Evolutionary conservation across 2,797 vertebrate genomes (phyloP).

Genomic region (Taenioides sp.): DNA sequence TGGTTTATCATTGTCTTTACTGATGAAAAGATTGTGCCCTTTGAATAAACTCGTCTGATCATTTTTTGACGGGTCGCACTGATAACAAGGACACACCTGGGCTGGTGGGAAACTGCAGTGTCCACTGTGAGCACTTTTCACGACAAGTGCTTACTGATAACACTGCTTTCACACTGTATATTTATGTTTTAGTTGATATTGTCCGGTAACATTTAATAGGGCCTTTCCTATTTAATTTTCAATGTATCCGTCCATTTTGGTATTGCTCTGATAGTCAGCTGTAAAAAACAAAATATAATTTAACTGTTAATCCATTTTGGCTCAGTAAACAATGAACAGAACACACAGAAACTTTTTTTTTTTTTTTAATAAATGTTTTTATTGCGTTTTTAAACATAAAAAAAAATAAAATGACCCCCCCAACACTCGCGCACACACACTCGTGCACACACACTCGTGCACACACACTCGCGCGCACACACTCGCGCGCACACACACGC

Average conservation of each 20-base stretch:
- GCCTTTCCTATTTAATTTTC: background rate
- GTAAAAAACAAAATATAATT: background rate
- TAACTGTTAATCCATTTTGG: too few relatives aligned
- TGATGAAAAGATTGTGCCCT: background rate
- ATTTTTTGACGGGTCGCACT: background rate
- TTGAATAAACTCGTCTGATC: background rate
- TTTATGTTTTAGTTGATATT: background rate
- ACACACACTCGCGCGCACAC: too few relatives aligned
- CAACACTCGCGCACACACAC: too few relatives aligned
- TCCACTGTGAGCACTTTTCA: slow-evolving; percentile 30
- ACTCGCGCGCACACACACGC: too few relatives aligned
- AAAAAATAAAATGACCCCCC: too few relatives aligned
- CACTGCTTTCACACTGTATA: slow-evolving; percentile 9
- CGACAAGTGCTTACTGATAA: slow-evolving; percentile 41
- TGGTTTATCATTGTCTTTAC: slow-evolving; percentile 13
- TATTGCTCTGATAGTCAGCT: background rate
- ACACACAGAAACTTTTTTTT: too few relatives aligned
- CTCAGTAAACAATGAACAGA: too few relatives aligned
- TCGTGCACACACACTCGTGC: too few relatives aligned
- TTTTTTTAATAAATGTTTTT: too few relatives aligned
- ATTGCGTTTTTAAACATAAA: too few relatives aligned
- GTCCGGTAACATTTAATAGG: background rate
- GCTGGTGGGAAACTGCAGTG: slow-evolving; percentile 20
- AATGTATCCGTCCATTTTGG: background rate
- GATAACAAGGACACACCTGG: slow-evolving; percentile 3